Evolutionary conservation across 2,888 invertebrate species (phyloP), one percentile per base, ranked within the genome.

Genomic region (Glaucopsyche alexis): DNA sequence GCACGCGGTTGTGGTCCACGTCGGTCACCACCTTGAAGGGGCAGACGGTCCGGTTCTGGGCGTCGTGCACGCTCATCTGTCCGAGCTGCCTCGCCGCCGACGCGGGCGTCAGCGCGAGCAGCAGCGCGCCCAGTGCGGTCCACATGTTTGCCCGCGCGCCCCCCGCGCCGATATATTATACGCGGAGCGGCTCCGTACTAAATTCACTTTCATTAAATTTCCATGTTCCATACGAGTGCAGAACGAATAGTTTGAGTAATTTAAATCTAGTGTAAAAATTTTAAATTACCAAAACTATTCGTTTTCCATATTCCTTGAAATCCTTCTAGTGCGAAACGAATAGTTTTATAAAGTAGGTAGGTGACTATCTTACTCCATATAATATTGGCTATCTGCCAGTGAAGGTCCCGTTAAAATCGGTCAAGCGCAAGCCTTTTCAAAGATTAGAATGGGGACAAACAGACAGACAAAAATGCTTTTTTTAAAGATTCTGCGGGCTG

Each of bases 21-120:
- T 90, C 83, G 67, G 84, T 80, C 52, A 79, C 80, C 78, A 89
- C 84, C 72, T 78, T 75, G 79, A 90, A 87, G 60, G 92, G 91
- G 80, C 92, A 92, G 80, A 89, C 86, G 55, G 91, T 87, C 73
- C 82, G 83, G 83, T 88, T 86, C 19, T 19, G 19, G 16, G 16
- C 9, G 19, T 19, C 11, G 4, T 19, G 16, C 9, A 19, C 11
- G 55, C 19, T 1, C 19, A 11, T 9, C 5, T 55, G 16, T 16
- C 55, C 11, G 19, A 19, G 9, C 8, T 1, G 1, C 19, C 3
- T 19, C 19, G 9, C 19, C 52, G 16, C 8, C 19, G 19, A 8
- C 52, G 52, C 16, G 9, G 11, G 1, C 9, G 55, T 19, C 19
- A 55, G 11, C 55, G 19, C 19, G 16, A 19, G 9, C 55, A 9